phyloP scores from a whole-genome alignment of 1,140 invertebrate genomes.

The Planococcus citri region DNA sequence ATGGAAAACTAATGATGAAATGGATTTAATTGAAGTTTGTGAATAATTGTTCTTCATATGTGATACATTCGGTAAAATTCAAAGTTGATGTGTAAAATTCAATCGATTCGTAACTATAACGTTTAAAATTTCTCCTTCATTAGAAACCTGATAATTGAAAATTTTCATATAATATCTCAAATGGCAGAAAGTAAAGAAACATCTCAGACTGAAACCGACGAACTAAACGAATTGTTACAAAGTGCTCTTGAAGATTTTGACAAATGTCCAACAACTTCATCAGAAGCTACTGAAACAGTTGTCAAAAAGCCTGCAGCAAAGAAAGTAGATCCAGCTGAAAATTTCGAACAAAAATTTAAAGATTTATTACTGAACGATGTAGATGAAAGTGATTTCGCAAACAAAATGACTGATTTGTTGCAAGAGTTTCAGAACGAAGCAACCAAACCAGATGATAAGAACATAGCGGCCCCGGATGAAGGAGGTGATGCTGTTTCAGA shows the following conservation, averaged over 20 bases:
- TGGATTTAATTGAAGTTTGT: too few relatives aligned
- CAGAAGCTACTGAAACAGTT: not conserved
- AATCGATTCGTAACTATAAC: too few relatives aligned
- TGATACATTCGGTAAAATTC: too few relatives aligned
- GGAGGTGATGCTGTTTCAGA: not conserved
- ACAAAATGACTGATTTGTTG: conserved; percentile 12
- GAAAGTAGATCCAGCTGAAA: not conserved
- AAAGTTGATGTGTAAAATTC: too few relatives aligned
- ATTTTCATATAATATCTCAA: not conserved
- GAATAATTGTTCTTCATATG: too few relatives aligned
- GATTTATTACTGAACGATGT: not conserved
- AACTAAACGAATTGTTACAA: not conserved
- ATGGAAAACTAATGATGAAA: too few relatives aligned
- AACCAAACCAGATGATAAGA: not conserved
- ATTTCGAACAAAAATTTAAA: conserved; percentile 12
- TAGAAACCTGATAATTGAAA: too few relatives aligned
- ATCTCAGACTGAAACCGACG: not conserved
- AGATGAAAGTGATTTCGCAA: not conserved
- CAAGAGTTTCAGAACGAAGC: not conserved
- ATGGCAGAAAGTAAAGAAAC: not conserved
- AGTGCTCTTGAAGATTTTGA: conserved; percentile 13
- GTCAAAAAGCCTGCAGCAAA: not conserved
- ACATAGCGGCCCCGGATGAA: not conserved
- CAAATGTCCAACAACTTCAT: not conserved
- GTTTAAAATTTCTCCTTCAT: too few relatives aligned